Percentiles rank a stretch among this genome's conserved stretches.
Conservation (phyloP, 2,888 invertebrate genomes). For the Spilosoma lubricipeda region DNA sequence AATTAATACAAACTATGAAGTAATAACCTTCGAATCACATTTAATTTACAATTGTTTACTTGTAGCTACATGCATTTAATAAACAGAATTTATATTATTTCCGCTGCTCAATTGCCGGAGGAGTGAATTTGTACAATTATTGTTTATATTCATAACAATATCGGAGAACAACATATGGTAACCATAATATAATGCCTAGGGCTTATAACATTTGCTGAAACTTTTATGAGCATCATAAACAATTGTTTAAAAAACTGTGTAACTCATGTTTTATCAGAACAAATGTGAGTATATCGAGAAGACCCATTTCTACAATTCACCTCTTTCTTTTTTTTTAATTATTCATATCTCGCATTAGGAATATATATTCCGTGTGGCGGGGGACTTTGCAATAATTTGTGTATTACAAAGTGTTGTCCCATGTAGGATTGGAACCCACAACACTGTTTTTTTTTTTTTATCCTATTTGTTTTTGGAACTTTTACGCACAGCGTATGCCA, state of each 20-base stretch:
- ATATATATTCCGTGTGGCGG: too few species aligned
- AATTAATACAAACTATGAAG: slow-evolving; percentile 28
- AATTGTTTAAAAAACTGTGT: slow-evolving; percentile 9
- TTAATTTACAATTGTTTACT: slow-evolving; percentile 59
- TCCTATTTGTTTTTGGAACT: too few species aligned
- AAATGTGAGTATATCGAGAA: not conserved
- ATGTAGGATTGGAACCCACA: too few species aligned
- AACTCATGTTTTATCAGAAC: not conserved
- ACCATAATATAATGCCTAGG: slow-evolving; percentile 45
- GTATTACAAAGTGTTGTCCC: too few species aligned
- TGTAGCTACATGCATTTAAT: slow-evolving; percentile 47
- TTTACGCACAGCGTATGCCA: too few species aligned
- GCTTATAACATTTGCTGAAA: slow-evolving; percentile 42
- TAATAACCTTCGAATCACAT: slow-evolving; percentile 49
- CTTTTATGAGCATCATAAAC: slow-evolving; percentile 29
- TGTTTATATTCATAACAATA: slow-evolving; percentile 30
- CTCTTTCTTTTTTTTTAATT: too few species aligned
- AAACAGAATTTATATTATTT: slow-evolving; percentile 57
- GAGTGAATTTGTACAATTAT: slow-evolving; percentile 51
- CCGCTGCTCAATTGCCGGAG: slow-evolving; percentile 48
- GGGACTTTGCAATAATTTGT: too few species aligned
- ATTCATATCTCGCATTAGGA: too few species aligned
- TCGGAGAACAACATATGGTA: slow-evolving; percentile 53
- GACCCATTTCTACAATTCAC: not conserved
- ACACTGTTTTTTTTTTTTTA: too few species aligned